These are phyloP conservation scores for Halisarca cf. caerulea DNA, from an alignment of 37 sponge, comb jelly and placozoan genomes.

Conservation along the genomic window DNA sequence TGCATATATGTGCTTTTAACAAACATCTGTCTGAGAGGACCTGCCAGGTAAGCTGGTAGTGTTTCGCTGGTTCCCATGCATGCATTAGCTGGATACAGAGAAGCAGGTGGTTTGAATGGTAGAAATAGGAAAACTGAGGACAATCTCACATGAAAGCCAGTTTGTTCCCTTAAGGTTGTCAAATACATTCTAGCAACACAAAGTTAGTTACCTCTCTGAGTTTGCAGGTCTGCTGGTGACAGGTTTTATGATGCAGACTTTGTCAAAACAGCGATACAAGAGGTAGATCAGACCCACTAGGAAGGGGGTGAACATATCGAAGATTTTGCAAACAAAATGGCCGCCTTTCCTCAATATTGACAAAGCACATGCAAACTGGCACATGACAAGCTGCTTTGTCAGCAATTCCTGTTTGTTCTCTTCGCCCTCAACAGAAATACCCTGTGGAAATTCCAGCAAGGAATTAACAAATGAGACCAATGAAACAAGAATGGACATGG, in stretches of 20 bases:
- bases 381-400: slow-evolving; percentile 90
- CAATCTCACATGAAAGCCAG: background rate
- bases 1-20: too few relatives aligned
- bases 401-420: slow-evolving; percentile 95
- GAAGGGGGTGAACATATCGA: slow-evolving; percentile 96
- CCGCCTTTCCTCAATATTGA: slow-evolving; percentile 88
- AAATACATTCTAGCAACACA: background rate
- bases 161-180: too few relatives aligned
- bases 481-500: too few relatives aligned
- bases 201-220: slow-evolving; percentile 95
- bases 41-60: too few relatives aligned
- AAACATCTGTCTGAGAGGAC: too few relatives aligned
- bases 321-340: slow-evolving; percentile 90
- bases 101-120: background rate
- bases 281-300: slow-evolving; percentile 91
- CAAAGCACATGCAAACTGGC: slow-evolving; percentile 91
- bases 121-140: background rate
- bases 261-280: slow-evolving; percentile 81
- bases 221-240: slow-evolving; percentile 97
- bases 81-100: too few relatives aligned
- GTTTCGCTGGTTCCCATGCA: too few relatives aligned
- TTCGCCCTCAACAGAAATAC: slow-evolving; percentile 89
- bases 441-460: slow-evolving; percentile 23
- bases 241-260: slow-evolving; percentile 87
- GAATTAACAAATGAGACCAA: too few relatives aligned